These are phyloP conservation scores for Dicycla oo DNA, from an alignment of 2,888 invertebrate genomes.

Conservation along the genomic window DNA sequence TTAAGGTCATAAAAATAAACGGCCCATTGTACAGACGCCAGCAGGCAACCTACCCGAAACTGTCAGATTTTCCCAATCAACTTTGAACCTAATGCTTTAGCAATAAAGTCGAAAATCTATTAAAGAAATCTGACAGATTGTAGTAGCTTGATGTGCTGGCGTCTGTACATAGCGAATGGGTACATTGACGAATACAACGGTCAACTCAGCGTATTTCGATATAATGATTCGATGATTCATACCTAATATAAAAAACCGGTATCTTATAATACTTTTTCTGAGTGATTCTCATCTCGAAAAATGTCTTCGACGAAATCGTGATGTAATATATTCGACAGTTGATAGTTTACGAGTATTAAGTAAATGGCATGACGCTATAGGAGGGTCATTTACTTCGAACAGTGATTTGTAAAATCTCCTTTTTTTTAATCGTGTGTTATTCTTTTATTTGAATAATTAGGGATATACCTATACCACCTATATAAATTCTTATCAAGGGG, in stretches of 20 bases:
- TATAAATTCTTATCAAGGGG: not conserved
- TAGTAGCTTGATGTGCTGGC: too few species aligned
- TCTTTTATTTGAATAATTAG: not conserved
- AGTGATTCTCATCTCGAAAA: conserved; percentile 52
- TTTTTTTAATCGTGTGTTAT: not conserved
- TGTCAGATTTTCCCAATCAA: too few species aligned
- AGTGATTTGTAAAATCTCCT: conserved; percentile 1
- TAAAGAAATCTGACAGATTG: too few species aligned
- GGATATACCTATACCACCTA: too few species aligned
- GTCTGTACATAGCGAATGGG: conserved; percentile 39
- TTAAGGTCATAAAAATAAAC: conserved; percentile 58
- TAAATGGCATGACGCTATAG: conserved; percentile 18
- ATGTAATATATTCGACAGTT: conserved; percentile 38
- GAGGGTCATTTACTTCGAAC: conserved; percentile 30
- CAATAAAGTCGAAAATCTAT: too few species aligned
- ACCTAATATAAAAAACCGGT: conserved; percentile 54
- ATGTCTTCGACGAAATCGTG: conserved; percentile 55
- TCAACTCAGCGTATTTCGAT: conserved; percentile 61
- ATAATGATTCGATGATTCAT: conserved; percentile 64
- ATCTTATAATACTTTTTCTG: conserved; percentile 30
- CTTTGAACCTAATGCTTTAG: too few species aligned
- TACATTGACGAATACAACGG: conserved; percentile 60
- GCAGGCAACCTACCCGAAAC: too few species aligned
- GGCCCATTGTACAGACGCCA: conserved; percentile 64
- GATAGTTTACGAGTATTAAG: not conserved